phyloP scores from a whole-genome alignment of 30 jellyfish, hydroid and myxozoan species.

The Rhopilema esculentum region DNA sequence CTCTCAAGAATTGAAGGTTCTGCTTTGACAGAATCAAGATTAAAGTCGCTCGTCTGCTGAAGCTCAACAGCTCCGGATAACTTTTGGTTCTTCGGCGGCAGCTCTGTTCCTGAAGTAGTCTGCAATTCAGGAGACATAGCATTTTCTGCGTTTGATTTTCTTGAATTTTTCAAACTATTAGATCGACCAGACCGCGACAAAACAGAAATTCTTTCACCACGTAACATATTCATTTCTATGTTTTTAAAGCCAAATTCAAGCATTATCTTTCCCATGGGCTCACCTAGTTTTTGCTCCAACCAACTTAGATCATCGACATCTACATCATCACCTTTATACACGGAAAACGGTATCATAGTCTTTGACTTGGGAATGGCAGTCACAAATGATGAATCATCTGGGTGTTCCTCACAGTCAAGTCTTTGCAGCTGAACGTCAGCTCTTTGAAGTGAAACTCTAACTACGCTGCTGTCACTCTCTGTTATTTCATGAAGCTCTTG shows the following conservation, averaged over 20 bases:
- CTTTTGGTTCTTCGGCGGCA: background rate
- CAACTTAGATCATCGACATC: conserved; percentile 74
- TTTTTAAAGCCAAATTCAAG: conserved; percentile 74
- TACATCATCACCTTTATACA: conserved; percentile 76
- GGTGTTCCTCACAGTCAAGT: conserved; percentile 72
- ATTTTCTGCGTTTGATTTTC: background rate
- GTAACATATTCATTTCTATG: conserved; percentile 9
- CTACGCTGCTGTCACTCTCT: conserved; percentile 37
- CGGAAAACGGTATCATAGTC: conserved; percentile 73
- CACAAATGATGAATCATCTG: conserved; percentile 47
- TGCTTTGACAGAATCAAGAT: background rate
- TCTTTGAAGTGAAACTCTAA: conserved; percentile 9
- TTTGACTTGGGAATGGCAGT: conserved; percentile 80
- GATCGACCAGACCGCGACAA: background rate
- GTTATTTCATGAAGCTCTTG: conserved; percentile 38
- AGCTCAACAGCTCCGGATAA: background rate
- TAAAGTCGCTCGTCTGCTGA: background rate
- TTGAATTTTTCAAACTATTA: background rate
- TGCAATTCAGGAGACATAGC: background rate
- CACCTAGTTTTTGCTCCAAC: conserved; percentile 64
- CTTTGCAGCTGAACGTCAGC: conserved; percentile 77
- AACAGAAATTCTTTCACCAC: background rate
- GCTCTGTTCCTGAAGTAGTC: background rate
- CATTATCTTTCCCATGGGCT: conserved; percentile 84
- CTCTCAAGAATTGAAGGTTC: conserved; percentile 9